A percentile compares a stretch with the other conserved stretches of the same genome.
Conservation (phyloP, 2,888 invertebrate genomes). For the Cybosia mesomella region DNA sequence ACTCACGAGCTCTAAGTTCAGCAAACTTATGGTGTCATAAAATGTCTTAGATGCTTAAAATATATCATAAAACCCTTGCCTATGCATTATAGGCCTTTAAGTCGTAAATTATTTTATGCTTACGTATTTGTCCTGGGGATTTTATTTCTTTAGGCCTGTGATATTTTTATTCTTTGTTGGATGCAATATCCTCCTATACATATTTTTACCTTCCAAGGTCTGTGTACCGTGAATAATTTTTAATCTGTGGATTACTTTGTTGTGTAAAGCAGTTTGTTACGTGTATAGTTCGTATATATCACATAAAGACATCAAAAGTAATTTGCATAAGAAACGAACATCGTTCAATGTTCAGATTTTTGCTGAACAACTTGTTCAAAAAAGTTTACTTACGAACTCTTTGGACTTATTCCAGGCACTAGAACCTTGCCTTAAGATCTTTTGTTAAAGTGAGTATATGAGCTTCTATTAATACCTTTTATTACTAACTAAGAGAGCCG, state of each 20-base stretch:
- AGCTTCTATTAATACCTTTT: no score
- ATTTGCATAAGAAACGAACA: slow-evolving; percentile 81
- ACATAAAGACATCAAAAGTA: slow-evolving; percentile 62
- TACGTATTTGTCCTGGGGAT: slow-evolving; percentile 47
- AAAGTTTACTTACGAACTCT: slow-evolving; percentile 63
- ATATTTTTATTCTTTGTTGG: slow-evolving; percentile 47
- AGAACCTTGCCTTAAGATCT: neutral
- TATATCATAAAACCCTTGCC: slow-evolving; percentile 51
- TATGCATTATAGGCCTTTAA: slow-evolving; percentile 48
- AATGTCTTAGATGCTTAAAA: slow-evolving; percentile 49
- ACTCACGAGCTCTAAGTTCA: slow-evolving; percentile 56
- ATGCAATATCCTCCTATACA: slow-evolving; percentile 38
- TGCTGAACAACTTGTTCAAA: slow-evolving; percentile 62
- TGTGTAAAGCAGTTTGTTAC: slow-evolving; percentile 36
- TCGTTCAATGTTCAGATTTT: slow-evolving; percentile 78
- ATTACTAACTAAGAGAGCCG: no score
- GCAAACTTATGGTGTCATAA: slow-evolving; percentile 49
- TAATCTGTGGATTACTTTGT: slow-evolving; percentile 38
- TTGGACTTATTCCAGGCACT: slow-evolving; percentile 53
- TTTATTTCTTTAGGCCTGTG: slow-evolving; percentile 50
- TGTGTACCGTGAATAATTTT: slow-evolving; percentile 33
- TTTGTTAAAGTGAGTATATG: neutral
- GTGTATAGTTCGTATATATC: slow-evolving; percentile 60
- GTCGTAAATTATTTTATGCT: slow-evolving; percentile 55
- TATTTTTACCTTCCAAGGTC: slow-evolving; percentile 32